Percentiles rank a stretch among this genome's conserved stretches.
Conservation (phyloP, 2,113 vertebrate species). For the Nesoenas mayeri region DNA sequence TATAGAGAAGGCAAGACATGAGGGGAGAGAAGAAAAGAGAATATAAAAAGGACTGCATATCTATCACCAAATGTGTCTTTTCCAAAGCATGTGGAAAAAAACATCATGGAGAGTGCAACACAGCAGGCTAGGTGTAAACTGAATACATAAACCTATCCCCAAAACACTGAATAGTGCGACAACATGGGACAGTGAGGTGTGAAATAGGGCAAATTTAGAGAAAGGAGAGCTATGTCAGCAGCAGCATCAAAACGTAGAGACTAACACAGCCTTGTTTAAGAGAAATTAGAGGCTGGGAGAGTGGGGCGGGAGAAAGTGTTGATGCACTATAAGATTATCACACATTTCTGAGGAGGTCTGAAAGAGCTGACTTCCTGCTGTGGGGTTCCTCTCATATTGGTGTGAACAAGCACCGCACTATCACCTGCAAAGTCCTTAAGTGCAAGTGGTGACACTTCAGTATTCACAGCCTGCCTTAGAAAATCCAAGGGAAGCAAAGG, state of each 20-base stretch:
- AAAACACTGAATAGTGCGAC: not conserved
- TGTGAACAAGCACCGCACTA: constrained; percentile 54
- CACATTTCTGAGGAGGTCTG: constrained; percentile 62
- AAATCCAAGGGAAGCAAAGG: constrained; percentile 55
- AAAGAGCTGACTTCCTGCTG: constrained; percentile 61
- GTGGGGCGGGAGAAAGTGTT: constrained; percentile 62
- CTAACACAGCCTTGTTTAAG: constrained; percentile 28
- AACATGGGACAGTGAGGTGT: not conserved
- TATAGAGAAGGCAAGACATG: not conserved
- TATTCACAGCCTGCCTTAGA: constrained; percentile 59
- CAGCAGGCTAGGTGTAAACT: constrained; percentile 13
- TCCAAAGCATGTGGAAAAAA: constrained; percentile 8
- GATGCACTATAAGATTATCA: constrained; percentile 47
- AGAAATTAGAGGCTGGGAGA: constrained; percentile 52
- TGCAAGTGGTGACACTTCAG: constrained; percentile 54
- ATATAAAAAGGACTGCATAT: not conserved
- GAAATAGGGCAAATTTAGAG: constrained; percentile 44
- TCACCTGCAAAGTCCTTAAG: constrained; percentile 61
- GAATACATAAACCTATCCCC: constrained; percentile 15
- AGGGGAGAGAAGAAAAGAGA: not conserved
- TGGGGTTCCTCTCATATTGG: constrained; percentile 28
- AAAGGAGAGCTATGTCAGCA: not conserved
- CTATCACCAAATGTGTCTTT: constrained; percentile 15
- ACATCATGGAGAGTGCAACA: not conserved
- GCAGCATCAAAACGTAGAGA: not conserved